Base-by-base conservation (phyloP, 2,113 vertebrate genomes). In the Trochalopteron elliotii region DNA sequence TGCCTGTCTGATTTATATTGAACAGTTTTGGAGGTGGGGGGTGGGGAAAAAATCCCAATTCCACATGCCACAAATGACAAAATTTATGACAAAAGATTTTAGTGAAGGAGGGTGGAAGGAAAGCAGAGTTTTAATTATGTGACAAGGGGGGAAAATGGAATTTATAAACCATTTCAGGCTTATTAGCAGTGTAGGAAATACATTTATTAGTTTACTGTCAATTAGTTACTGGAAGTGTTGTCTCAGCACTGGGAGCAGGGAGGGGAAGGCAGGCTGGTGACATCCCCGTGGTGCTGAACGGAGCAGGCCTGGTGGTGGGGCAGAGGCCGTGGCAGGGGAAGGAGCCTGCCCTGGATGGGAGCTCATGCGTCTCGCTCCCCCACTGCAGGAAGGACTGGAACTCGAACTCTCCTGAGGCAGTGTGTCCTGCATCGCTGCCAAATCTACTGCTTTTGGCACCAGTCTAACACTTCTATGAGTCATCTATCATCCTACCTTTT, bases 401-500 rank as follows among this genome's bases (percentile, higher is more conserved):
- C 85, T 28, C 89, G n/a, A 75, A 4, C 79, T 93, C 92, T 89
- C 90, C 93, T 2, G 93, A 95, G 94, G 95, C 95, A 75, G 59
- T 2, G 0, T 37, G 35, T 81, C 83, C 87, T 78, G 77, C 80
- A 24, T 31, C 4, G 22, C 95, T 91, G 95, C 95, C 95, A 97
- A 88, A 89, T 49, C 95, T 78, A 5, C 94, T 88, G 86, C 93
- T 89, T 83, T 93, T 94, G 95, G 96, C 94, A 94, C 64, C 64
- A 89, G 94, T 82, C 83, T 95, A 56, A 87, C 83, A 50, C 89
- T 92, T 94, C 44, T 28, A n/a, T 96, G 95, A 96, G 47, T 95
- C 93, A 93, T 96, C 86, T 92, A 68, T 97, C 94, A 89, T 94
- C 56, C 93, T 78, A 78, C 83, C 60, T 15, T 70, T 94, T 91